phyloP scores from a whole-genome alignment of 2,888 invertebrate genomes.

The Sicus ferrugineus region DNA sequence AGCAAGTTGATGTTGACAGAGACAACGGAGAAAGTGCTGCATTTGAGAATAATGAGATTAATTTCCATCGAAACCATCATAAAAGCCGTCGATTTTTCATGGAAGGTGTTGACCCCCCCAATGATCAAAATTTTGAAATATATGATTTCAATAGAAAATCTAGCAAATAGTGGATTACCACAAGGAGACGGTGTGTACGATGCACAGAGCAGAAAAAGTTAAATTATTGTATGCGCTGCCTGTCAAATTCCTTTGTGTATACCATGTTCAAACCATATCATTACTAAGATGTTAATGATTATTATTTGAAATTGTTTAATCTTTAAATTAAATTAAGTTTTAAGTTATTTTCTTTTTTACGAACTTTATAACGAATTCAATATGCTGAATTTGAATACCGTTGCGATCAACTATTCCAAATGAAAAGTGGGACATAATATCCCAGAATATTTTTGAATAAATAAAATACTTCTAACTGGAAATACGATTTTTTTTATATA shows the following conservation, averaged over 20 bases:
- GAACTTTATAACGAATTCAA: not conserved
- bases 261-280: slow-evolving; percentile 4
- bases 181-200: slow-evolving; percentile 6
- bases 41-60: not conserved
- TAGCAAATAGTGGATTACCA: not conserved
- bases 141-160: not conserved
- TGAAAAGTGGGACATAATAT: not conserved
- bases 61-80: not conserved
- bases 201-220: not conserved
- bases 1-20: not conserved
- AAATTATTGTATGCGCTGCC: not conserved
- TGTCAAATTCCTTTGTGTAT: slow-evolving; percentile 3
- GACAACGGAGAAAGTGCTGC: not conserved
- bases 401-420: not conserved
- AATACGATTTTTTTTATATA: not conserved
- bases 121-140: not conserved
- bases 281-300: not conserved
- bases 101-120: not conserved
- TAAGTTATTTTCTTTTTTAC: not conserved
- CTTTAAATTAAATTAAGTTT: not conserved
- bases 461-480: not conserved
- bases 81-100: not conserved
- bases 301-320: not conserved
- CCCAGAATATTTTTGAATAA: too few species aligned
- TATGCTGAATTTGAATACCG: slow-evolving; percentile 1